Conservation (phyloP, 2,797 vertebrate species). For the Onychomys arenicola region DNA sequence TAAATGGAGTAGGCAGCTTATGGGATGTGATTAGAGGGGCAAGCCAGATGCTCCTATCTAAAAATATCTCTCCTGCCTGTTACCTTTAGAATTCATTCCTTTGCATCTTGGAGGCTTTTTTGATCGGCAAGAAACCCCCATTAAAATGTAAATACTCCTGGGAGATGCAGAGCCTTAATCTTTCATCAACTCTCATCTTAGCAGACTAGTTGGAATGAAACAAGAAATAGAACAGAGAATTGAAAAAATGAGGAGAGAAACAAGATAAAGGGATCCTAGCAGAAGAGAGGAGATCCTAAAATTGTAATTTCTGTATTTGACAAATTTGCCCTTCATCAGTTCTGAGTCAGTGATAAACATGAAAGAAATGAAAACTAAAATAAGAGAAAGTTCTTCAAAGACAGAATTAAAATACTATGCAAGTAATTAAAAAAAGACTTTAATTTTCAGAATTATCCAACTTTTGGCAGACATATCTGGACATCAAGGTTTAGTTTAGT, state of each 20-base stretch:
- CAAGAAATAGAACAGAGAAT: conserved; percentile 72
- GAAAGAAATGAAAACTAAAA: not conserved
- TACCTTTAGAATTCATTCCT: conserved; percentile 81
- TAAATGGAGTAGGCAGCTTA: conserved; percentile 80
- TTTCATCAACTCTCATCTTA: conserved; percentile 78
- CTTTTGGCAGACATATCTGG: not conserved
- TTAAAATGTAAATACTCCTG: conserved; percentile 81
- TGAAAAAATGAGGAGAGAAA: conserved; percentile 67
- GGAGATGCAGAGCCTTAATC: conserved; percentile 72
- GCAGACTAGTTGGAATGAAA: conserved; percentile 70
- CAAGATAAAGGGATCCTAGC: conserved; percentile 66
- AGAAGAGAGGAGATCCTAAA: not conserved
- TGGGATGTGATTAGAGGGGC: conserved; percentile 78
- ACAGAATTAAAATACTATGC: conserved; percentile 6
- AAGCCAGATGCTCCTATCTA: conserved; percentile 77
- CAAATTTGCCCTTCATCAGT: not conserved
- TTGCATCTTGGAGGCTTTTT: conserved; percentile 65
- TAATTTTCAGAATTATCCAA: not conserved
- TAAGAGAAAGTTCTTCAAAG: not conserved
- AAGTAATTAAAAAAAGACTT: not conserved
- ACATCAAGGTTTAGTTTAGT: not conserved
- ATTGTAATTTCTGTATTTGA: conserved; percentile 37
- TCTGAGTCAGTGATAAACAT: not conserved
- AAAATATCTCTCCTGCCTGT: conserved; percentile 78
- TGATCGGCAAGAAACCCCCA: conserved; percentile 73